A percentile compares a stretch with the other conserved stretches of the same genome.
phyloP scores from a whole-genome alignment of 2,888 invertebrate genomes.

The Sesia bembeciformis region DNA sequence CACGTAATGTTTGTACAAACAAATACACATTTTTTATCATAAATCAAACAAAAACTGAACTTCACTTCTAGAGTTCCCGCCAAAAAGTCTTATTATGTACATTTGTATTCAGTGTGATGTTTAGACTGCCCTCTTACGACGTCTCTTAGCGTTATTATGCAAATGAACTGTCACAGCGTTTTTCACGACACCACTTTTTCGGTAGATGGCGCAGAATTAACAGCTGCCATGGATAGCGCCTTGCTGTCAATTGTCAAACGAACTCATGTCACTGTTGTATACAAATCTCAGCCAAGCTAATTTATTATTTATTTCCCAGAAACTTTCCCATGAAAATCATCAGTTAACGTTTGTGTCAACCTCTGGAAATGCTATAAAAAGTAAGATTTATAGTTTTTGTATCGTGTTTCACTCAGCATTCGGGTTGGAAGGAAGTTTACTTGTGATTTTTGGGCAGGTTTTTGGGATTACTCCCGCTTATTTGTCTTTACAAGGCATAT shows the following conservation, averaged over 20 bases:
- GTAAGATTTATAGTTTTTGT: constrained; percentile 31
- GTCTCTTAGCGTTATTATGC: not conserved
- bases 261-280: constrained; percentile 41
- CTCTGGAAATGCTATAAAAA: constrained; percentile 30
- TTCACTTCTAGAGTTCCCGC: not conserved
- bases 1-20: too few species aligned
- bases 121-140: not conserved
- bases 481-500: too few species aligned
- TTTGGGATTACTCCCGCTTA: too few species aligned
- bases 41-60: not conserved
- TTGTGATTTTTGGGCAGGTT: too few species aligned
- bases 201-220: constrained; percentile 45
- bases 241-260: constrained; percentile 20
- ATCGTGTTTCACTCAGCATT: constrained; percentile 47
- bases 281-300: constrained; percentile 65
- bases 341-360: constrained; percentile 36
- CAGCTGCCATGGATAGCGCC: constrained; percentile 25
- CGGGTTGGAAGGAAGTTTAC: too few species aligned
- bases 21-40: not conserved
- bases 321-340: constrained; percentile 27
- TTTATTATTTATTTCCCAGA: constrained; percentile 62
- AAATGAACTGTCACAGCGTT: not conserved
- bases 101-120: not conserved
- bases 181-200: constrained; percentile 5
- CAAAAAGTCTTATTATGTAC: not conserved